These are phyloP conservation scores for Leptinotarsa rubiginosa DNA, from an alignment of 2,888 invertebrate genomes.

Conservation along the genomic window DNA sequence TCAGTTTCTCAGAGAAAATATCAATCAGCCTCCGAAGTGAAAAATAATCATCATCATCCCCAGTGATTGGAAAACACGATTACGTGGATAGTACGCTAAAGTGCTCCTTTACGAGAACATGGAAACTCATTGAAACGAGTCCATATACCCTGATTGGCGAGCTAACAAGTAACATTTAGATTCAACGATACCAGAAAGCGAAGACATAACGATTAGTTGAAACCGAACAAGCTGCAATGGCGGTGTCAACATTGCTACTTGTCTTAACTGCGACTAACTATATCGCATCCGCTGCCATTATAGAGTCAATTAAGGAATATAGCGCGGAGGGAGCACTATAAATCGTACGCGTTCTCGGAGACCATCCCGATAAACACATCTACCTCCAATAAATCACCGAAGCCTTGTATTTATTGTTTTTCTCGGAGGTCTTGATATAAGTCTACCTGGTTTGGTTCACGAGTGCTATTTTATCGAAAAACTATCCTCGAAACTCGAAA, in stretches of 20 bases:
- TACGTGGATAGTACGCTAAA: not conserved
- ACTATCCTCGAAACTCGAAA: too few species aligned
- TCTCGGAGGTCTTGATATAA: slow-evolving; percentile 10
- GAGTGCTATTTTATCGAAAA: too few species aligned
- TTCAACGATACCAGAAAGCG: slow-evolving; percentile 41
- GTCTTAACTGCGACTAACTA: slow-evolving; percentile 53
- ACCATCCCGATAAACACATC: slow-evolving; percentile 54
- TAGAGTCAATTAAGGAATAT: slow-evolving; percentile 58
- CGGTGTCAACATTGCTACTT: slow-evolving; percentile 51
- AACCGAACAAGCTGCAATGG: slow-evolving; percentile 36
- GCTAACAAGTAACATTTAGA: slow-evolving; percentile 38
- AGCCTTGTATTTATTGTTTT: slow-evolving; percentile 11
- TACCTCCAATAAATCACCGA: slow-evolving; percentile 21
- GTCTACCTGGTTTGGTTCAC: not conserved
- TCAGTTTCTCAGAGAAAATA: not conserved
- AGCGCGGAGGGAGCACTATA: slow-evolving; percentile 58
- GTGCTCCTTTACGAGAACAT: not conserved
- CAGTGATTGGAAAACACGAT: not conserved
- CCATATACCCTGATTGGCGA: slow-evolving; percentile 30
- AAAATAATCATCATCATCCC: slow-evolving; percentile 1
- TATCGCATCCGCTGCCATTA: slow-evolving; percentile 55
- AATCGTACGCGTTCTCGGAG: slow-evolving; percentile 57
- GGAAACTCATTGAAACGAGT: slow-evolving; percentile 26
- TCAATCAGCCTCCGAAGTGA: slow-evolving; percentile 4
- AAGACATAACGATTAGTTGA: slow-evolving; percentile 45